Conservation (phyloP, 1,140 invertebrate species). For the Bombus superbus region DNA sequence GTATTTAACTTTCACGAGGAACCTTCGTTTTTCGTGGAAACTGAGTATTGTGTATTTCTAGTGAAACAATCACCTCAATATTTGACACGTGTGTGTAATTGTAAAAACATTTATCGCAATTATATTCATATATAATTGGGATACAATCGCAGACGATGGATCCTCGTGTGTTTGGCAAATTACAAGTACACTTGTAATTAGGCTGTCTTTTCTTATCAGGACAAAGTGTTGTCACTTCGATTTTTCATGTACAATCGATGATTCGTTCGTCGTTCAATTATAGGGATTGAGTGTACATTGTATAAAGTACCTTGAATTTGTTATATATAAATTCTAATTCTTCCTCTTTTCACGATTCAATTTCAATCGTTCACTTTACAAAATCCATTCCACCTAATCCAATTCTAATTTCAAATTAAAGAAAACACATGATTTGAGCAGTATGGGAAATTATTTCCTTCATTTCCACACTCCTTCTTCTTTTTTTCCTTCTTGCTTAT, state of each 20-base stretch:
- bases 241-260: constrained; percentile 73
- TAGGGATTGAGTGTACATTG: constrained; percentile 37
- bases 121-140: not conserved
- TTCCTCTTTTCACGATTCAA: constrained; percentile 4
- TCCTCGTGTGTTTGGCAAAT: constrained; percentile 31
- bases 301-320: constrained; percentile 23
- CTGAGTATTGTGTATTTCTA: not conserved
- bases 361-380: not conserved
- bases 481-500: no score
- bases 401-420: not conserved
- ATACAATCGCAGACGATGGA: constrained; percentile 17
- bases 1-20: constrained; percentile 43
- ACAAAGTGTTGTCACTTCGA: constrained; percentile 68
- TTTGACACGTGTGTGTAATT: constrained; percentile 16
- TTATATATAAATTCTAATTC: constrained; percentile 36
- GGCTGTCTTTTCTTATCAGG: constrained; percentile 46
- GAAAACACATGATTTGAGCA: constrained; percentile 39
- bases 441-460: not conserved
- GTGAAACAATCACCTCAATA: not conserved
- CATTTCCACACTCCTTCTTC: not conserved
- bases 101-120: constrained; percentile 20
- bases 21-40: not conserved
- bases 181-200: constrained; percentile 55
- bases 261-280: constrained; percentile 59
- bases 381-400: not conserved